These are phyloP conservation scores for Drosophila hydei DNA, from an alignment of 1,140 invertebrate genomes.

Conservation along the genomic window DNA sequence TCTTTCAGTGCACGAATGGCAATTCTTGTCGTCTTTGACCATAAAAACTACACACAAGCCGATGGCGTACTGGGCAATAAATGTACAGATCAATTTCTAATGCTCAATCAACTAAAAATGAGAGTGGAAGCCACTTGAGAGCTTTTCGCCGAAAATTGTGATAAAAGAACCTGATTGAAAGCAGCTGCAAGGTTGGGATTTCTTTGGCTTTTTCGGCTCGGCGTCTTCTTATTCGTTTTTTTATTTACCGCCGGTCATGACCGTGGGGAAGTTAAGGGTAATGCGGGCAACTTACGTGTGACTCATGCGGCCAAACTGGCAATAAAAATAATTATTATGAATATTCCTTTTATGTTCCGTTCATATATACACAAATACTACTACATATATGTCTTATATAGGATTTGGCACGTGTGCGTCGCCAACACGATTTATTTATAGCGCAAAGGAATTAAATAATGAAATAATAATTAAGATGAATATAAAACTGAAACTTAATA, in stretches of 20 bases:
- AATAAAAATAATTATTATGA: constrained; percentile 49
- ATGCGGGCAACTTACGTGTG: constrained; percentile 25
- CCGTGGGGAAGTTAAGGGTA: constrained; percentile 14
- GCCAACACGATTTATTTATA: neutral
- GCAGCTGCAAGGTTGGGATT: constrained; percentile 36
- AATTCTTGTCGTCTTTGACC: constrained; percentile 47
- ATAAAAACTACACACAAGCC: constrained; percentile 71
- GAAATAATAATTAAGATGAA: constrained; percentile 7
- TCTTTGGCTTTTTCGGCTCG: neutral
- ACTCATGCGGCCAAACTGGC: constrained; percentile 17
- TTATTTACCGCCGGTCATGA: neutral
- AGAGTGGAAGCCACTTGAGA: constrained; percentile 43
- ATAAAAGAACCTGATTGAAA: constrained; percentile 63
- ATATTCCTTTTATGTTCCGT: constrained; percentile 11
- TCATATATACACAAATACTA: constrained; percentile 1
- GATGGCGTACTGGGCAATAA: constrained; percentile 69
- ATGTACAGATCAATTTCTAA: constrained; percentile 76
- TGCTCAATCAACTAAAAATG: constrained; percentile 74
- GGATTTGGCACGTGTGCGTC: constrained; percentile 1
- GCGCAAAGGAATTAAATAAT: neutral
- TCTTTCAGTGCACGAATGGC: constrained; percentile 22
- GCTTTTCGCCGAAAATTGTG: constrained; percentile 56
- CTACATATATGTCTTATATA: neutral
- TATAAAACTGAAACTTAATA: neutral
- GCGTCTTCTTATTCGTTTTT: neutral